Percentiles rank a stretch among this genome's conserved stretches.
These are phyloP conservation scores for Chaetorhynchus papuensis DNA, from an alignment of 2,113 vertebrate species.

Conservation along the genomic window DNA sequence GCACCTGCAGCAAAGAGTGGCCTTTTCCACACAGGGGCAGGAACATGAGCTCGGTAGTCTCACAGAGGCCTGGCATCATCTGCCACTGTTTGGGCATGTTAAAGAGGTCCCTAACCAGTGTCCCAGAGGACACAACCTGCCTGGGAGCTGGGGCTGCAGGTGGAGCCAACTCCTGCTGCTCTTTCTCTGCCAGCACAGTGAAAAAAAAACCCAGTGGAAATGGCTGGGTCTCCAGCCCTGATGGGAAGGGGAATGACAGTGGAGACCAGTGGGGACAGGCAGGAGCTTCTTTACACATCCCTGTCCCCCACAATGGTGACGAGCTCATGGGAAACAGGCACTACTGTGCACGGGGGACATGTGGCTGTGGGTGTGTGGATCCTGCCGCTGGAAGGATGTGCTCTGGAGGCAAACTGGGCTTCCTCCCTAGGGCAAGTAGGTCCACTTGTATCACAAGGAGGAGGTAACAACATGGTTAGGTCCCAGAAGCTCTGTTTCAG, in stretches of 20 bases:
- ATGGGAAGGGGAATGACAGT: no score
- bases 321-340: not conserved
- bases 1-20: not conserved
- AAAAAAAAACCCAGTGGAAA: not conserved
- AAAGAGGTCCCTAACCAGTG: not conserved
- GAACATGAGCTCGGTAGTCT: rapidly evolving
- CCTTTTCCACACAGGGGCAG: not conserved
- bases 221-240: not conserved
- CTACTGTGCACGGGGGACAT: not conserved
- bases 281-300: not conserved
- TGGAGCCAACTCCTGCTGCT: not conserved
- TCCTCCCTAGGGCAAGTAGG: not conserved
- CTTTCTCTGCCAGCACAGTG: not conserved
- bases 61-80: rapidly evolving
- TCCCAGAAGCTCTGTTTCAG: not conserved
- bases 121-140: not conserved
- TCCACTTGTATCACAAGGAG: no score
- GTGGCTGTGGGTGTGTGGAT: not conserved
- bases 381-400: rapidly evolving
- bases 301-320: rapidly evolving
- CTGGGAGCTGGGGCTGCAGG: not conserved
- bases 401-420: not conserved
- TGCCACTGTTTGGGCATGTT: not conserved
- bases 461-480: not conserved
- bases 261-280: not conserved